phyloP scores from a whole-genome alignment of 2,797 vertebrate genomes.

The Silurus aristotelis region DNA sequence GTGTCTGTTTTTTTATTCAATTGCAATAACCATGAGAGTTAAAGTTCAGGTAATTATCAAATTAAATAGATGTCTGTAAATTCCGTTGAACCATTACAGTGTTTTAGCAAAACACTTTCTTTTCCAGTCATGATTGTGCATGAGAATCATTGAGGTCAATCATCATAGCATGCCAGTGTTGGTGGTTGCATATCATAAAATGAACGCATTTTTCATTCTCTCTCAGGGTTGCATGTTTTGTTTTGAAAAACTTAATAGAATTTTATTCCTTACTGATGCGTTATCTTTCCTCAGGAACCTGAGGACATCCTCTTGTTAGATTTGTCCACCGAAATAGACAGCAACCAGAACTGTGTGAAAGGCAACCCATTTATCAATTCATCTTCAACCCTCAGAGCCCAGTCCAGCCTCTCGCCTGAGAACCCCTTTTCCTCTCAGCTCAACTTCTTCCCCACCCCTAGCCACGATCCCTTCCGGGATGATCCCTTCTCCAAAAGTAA shows the following conservation, averaged over 20 bases:
- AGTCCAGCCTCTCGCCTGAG: constrained; percentile 78
- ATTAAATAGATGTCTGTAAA: constrained; percentile 28
- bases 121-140: constrained; percentile 20
- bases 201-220: constrained; percentile 16
- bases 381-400: constrained; percentile 75
- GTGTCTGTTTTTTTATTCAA: constrained; percentile 45
- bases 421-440: constrained; percentile 83
- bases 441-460: constrained; percentile 94
- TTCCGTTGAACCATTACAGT: constrained; percentile 28
- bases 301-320: constrained; percentile 98
- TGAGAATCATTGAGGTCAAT: constrained; percentile 22
- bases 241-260: not conserved
- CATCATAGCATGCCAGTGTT: constrained; percentile 29
- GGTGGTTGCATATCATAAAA: constrained; percentile 10
- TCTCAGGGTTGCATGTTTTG: constrained; percentile 31
- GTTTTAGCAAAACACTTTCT: not conserved
- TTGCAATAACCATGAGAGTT: constrained; percentile 55
- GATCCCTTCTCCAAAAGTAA: constrained; percentile 83
- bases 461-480: constrained; percentile 94
- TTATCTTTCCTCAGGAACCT: constrained; percentile 69
- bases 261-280: not conserved
- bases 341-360: constrained; percentile 92
- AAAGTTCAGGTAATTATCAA: constrained; percentile 52
- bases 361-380: constrained; percentile 82
- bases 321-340: constrained; percentile 95